Evolutionary conservation across 2,113 vertebrate species (phyloP).

Genomic region (Ciconia boyciana): DNA sequence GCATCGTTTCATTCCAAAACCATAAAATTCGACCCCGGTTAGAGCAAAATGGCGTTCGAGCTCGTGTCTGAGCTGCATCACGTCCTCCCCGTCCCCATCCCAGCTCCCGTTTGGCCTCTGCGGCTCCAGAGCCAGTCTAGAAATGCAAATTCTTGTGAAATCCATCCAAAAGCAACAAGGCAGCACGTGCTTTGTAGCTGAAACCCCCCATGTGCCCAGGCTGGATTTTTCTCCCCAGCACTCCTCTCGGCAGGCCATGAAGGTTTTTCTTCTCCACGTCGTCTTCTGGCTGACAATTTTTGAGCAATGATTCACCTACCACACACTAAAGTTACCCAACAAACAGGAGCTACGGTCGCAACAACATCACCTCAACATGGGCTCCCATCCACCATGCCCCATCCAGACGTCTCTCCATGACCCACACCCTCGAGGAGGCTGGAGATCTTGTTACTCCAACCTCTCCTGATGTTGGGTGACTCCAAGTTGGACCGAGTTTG

Average conservation of each 20-base stretch:
- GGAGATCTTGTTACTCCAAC: background rate
- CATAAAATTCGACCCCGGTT: background rate
- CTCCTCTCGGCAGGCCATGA: background rate
- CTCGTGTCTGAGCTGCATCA: background rate
- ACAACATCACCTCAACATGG: background rate
- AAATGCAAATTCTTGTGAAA: slow-evolving; percentile 29
- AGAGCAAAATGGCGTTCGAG: background rate
- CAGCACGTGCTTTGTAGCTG: slow-evolving; percentile 45
- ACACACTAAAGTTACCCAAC: slow-evolving; percentile 10
- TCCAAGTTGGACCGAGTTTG: background rate
- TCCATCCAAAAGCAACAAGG: slow-evolving; percentile 16
- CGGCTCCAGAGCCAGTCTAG: background rate
- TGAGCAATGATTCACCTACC: slow-evolving; percentile 62
- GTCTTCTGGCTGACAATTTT: slow-evolving; percentile 44
- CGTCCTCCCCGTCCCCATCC: background rate
- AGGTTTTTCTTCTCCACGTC: background rate
- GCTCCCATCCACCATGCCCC: background rate
- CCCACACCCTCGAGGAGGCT: background rate
- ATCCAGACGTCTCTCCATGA: background rate
- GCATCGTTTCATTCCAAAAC: background rate
- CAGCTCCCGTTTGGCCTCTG: background rate
- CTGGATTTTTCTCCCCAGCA: background rate
- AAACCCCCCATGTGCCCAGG: slow-evolving; percentile 6
- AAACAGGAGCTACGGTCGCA: background rate
- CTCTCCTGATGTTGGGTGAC: background rate